phyloP scores from a whole-genome alignment of 2,797 vertebrate genomes.

The Ciconia nigra region DNA sequence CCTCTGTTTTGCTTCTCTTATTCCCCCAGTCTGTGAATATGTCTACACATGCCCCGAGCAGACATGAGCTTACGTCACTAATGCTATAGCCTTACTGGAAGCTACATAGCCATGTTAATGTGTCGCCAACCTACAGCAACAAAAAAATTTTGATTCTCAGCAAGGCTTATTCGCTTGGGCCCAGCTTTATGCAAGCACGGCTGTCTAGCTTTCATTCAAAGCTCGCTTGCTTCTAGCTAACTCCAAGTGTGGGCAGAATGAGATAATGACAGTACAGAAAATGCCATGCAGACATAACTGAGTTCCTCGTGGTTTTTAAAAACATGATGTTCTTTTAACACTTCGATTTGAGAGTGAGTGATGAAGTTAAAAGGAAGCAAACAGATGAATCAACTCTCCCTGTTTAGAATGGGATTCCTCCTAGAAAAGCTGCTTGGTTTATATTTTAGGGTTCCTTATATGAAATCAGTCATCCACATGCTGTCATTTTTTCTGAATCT shows the following conservation, averaged over 20 bases:
- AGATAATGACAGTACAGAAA: neutral
- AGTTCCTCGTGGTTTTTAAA: slow-evolving; percentile 11
- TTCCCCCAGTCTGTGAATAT: neutral
- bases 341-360: neutral
- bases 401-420: slow-evolving; percentile 7
- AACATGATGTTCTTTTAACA: slow-evolving; percentile 9
- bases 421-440: neutral
- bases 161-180: neutral
- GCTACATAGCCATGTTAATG: neutral
- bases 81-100: neutral
- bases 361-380: slow-evolving; percentile 36
- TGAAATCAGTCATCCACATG: neutral
- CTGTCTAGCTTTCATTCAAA: neutral
- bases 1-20: neutral
- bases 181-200: neutral
- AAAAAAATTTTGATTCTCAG: neutral
- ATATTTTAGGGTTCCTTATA: neutral
- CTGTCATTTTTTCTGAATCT: neutral
- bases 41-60: neutral
- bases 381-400: neutral
- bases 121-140: neutral
- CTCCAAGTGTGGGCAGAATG: neutral
- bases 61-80: neutral
- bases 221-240: neutral
- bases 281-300: neutral